Evolutionary conservation across 2,113 vertebrate genomes (phyloP).

Genomic region (Cheirogaleus medius): DNA sequence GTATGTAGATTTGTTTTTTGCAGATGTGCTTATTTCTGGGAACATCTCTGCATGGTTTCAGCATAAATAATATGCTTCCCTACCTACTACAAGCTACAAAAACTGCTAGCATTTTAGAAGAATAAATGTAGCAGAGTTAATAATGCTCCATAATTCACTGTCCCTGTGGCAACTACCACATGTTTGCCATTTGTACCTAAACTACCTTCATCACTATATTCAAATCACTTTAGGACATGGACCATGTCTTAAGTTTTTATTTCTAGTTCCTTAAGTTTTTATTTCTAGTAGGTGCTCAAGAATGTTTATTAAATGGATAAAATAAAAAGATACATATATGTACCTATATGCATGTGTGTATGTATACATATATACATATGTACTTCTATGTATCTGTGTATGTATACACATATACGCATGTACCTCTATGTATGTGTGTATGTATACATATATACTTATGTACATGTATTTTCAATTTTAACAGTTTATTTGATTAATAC

Average conservation of each 20-base stretch:
- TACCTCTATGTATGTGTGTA: fast-evolving
- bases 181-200: neutral
- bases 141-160: neutral
- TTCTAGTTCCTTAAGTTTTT: slow-evolving; percentile 9
- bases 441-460: neutral
- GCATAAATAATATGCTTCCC: neutral
- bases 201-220: neutral
- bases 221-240: neutral
- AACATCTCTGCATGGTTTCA: neutral
- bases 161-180: neutral
- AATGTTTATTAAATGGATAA: slow-evolving; percentile 13
- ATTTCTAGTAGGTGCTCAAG: neutral
- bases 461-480: neutral
- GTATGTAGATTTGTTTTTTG: neutral
- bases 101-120: slow-evolving; percentile 3
- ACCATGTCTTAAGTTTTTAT: neutral
- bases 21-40: neutral
- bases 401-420: neutral
- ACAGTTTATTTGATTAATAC: neutral
- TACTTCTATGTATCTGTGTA: neutral
- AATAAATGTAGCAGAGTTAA: neutral
- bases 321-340: neutral
- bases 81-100: neutral
- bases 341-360: fast-evolving
- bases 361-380: neutral